These are phyloP conservation scores for Anorthoa munda DNA, from an alignment of 2,888 invertebrate species.

Conservation along the genomic window DNA sequence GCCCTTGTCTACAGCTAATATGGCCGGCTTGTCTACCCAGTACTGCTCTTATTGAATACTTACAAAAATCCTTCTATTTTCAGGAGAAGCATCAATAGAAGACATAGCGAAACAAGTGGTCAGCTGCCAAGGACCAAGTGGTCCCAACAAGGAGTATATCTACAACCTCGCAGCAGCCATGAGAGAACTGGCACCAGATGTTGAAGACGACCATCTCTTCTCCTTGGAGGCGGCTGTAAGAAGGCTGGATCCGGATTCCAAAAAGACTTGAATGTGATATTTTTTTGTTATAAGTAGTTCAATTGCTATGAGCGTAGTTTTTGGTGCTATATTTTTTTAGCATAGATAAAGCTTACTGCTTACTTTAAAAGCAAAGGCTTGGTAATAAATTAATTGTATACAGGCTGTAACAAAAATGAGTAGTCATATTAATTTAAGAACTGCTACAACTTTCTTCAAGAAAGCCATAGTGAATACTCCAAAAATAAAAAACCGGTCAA, in stretches of 20 bases:
- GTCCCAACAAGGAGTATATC: conserved; percentile 97
- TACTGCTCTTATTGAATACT: neutral
- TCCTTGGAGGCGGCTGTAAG: conserved; percentile 92
- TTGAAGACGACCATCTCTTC: conserved; percentile 94
- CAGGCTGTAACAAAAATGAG: too few relatives aligned
- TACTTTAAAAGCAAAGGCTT: neutral
- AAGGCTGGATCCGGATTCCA: conserved; percentile 71
- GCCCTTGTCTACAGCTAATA: too few relatives aligned
- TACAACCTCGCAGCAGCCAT: conserved; percentile 95
- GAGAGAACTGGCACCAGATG: conserved; percentile 93
- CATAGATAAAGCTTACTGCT: conserved; percentile 10
- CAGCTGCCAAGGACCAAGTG: conserved; percentile 95
- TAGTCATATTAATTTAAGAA: too few relatives aligned
- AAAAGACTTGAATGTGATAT: conserved; percentile 43
- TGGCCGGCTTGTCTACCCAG: too few relatives aligned
- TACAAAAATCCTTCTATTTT: conserved; percentile 60
- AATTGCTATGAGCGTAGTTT: conserved; percentile 31
- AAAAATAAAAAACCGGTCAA: too few relatives aligned
- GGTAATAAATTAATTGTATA: neutral
- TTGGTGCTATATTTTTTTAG: conserved; percentile 4
- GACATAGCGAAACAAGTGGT: conserved; percentile 95
- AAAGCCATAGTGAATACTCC: too few relatives aligned
- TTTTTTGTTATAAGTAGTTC: conserved; percentile 40
- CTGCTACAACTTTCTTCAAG: too few relatives aligned
- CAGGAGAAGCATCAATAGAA: conserved; percentile 94